Evolutionary conservation across 2,797 vertebrate genomes (phyloP).

Genomic region (Lophura swinhoii): DNA sequence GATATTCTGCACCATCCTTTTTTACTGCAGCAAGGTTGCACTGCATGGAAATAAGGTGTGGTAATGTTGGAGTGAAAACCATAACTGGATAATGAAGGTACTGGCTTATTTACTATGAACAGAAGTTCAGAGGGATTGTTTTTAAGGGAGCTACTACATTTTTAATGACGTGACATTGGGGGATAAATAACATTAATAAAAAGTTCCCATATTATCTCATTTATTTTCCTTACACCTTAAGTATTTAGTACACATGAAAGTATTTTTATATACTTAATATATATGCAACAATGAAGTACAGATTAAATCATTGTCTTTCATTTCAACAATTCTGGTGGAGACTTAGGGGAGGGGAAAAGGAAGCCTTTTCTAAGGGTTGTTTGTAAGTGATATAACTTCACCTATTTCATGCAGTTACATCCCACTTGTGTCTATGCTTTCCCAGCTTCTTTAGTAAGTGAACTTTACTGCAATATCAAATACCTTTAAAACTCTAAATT

Average conservation of each 20-base stretch:
- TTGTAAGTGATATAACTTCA: neutral
- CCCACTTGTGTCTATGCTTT: neutral
- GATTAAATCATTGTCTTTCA: neutral
- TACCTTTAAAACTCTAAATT: neutral
- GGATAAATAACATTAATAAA: neutral
- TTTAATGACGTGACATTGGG: neutral
- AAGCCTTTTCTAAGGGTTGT: neutral
- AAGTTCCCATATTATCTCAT: neutral
- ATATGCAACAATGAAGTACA: neutral
- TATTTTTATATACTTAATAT: neutral
- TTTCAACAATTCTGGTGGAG: neutral
- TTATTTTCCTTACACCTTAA: neutral
- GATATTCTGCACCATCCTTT: neutral
- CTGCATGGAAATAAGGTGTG: neutral
- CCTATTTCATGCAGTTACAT: rapidly evolving
- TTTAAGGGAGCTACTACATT: neutral
- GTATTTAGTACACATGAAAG: neutral
- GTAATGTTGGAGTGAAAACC: neutral
- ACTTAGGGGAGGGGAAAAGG: neutral
- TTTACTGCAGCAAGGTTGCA: neutral
- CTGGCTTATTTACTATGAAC: neutral
- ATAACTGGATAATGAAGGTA: neutral
- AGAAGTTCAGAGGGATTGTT: neutral
- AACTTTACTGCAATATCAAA: neutral
- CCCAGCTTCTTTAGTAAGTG: neutral